Evolutionary conservation across 2,888 invertebrate genomes (phyloP).

Genomic region (Melanostoma mellinum): DNA sequence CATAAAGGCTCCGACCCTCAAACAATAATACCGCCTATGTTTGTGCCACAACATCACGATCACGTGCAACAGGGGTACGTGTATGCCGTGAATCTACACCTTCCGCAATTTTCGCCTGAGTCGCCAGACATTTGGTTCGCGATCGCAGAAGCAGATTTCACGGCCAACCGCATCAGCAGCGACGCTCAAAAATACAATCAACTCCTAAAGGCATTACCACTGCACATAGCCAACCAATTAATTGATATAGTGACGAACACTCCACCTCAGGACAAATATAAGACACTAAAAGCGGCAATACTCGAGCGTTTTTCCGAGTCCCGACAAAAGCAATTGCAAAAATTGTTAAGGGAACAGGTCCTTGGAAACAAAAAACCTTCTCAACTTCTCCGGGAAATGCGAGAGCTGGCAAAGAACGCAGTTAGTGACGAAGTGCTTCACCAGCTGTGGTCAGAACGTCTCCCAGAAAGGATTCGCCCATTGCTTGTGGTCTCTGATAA

Average conservation of each 20-base stretch:
- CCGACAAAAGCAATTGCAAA: slow-evolving; percentile 7
- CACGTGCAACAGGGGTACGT: too few species aligned
- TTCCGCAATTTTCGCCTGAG: slow-evolving; percentile 15
- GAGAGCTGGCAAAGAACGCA: not conserved
- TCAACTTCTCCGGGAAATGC: slow-evolving; percentile 1
- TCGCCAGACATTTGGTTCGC: slow-evolving; percentile 23
- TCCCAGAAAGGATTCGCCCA: not conserved
- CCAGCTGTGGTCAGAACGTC: not conserved
- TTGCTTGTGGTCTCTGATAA: not conserved
- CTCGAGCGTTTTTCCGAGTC: slow-evolving; percentile 5
- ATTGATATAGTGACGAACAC: not conserved
- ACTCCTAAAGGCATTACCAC: slow-evolving; percentile 10
- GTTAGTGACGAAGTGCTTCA: not conserved
- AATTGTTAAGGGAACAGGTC: not conserved
- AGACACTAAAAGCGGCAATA: slow-evolving; percentile 6
- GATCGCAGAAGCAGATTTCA: slow-evolving; percentile 21
- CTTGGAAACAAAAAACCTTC: not conserved
- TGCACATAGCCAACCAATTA: slow-evolving; percentile 1
- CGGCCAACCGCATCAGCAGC: slow-evolving; percentile 11
- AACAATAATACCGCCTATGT: too few species aligned
- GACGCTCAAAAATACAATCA: slow-evolving; percentile 13
- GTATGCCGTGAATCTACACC: slow-evolving; percentile 11
- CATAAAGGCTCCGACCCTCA: too few species aligned
- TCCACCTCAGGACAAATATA: slow-evolving; percentile 9
- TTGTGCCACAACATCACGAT: too few species aligned